phyloP scores from a whole-genome alignment of 2,113 vertebrate genomes.

The Scolopax mira region DNA sequence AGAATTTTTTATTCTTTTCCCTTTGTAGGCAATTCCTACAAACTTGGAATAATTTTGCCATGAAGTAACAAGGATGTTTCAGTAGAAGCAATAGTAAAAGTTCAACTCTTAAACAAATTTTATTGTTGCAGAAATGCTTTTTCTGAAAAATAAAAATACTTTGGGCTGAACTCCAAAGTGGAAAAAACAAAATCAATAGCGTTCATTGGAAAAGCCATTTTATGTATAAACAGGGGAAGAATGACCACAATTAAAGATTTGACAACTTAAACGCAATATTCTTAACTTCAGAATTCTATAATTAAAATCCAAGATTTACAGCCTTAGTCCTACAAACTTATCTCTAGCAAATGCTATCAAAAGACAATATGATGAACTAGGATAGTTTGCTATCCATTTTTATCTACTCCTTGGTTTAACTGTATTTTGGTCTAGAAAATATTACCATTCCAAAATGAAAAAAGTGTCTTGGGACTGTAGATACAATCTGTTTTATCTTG shows the following conservation, averaged over 20 bases:
- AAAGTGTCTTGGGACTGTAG: neutral
- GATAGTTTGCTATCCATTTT: neutral
- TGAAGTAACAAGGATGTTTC: neutral
- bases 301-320: constrained; percentile 15
- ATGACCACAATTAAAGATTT: neutral
- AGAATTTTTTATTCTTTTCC: neutral
- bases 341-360: neutral
- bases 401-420: neutral
- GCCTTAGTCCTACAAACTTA: neutral
- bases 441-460: neutral
- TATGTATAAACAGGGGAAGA: neutral
- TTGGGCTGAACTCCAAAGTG: neutral
- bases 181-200: neutral
- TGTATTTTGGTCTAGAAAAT: neutral
- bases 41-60: neutral
- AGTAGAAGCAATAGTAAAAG: neutral
- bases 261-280: neutral
- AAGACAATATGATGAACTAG: neutral
- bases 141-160: neutral
- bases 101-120: neutral
- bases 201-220: neutral
- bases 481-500: neutral
- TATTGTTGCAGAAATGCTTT: neutral
- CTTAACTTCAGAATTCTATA: neutral
- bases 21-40: neutral